Evolutionary conservation across 35 echinoderm and acorn worm genomes (phyloP).

Genomic region (Ophioderma brevispina): DNA sequence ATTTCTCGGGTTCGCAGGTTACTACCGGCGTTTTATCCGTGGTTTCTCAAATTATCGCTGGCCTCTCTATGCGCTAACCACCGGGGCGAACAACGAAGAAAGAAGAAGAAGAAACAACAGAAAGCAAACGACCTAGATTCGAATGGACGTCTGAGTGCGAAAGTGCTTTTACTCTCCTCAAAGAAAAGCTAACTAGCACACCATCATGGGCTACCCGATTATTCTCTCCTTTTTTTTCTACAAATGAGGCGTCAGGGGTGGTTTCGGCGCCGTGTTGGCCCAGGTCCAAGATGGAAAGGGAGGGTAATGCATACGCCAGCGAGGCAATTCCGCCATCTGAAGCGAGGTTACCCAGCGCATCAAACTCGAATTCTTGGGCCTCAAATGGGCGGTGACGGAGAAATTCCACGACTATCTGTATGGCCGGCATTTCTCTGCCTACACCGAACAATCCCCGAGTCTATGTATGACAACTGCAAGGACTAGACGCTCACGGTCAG

Average conservation of each 20-base stretch:
- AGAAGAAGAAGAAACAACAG: no score
- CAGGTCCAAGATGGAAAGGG: slow-evolving; percentile 50
- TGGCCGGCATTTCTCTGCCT: slow-evolving; percentile 28
- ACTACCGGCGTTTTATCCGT: slow-evolving; percentile 1
- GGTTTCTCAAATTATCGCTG: no score
- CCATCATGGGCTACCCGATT: slow-evolving; percentile 21
- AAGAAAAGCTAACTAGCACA: slow-evolving; percentile 24
- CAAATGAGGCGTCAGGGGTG: slow-evolving; percentile 48
- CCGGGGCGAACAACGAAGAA: no score
- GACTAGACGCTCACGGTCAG: slow-evolving; percentile 12
- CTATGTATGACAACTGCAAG: neutral
- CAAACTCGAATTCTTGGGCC: slow-evolving; percentile 39
- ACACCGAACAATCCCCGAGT: slow-evolving; percentile 34
- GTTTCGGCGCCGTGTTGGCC: slow-evolving; percentile 32
- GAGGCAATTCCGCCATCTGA: neutral
- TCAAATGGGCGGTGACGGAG: slow-evolving; percentile 28
- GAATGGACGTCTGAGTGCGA: slow-evolving; percentile 42
- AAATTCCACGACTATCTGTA: slow-evolving; percentile 55
- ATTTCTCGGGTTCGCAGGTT: slow-evolving; percentile 55
- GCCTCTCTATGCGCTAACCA: no score
- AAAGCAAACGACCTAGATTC: neutral
- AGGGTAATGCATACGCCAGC: slow-evolving; percentile 40
- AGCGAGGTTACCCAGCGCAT: slow-evolving; percentile 40
- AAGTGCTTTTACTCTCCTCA: neutral
- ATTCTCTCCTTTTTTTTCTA: slow-evolving; percentile 27